Evolutionary conservation across 2,113 vertebrate species (phyloP).

Genomic region (Clarias magur): DNA sequence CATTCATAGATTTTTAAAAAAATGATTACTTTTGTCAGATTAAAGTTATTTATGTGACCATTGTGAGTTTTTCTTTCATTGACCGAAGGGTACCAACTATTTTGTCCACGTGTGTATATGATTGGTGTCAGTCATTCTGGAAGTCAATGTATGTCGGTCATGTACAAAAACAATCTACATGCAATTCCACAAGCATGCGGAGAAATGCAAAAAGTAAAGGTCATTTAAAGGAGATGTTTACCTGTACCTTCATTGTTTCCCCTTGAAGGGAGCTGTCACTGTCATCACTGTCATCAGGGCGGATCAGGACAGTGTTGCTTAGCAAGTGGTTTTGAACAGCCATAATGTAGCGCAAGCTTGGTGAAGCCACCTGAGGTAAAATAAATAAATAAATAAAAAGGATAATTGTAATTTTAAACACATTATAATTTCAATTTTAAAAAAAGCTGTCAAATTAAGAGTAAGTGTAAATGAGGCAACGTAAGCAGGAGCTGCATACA

Average conservation of each 20-base stretch:
- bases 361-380: constrained; percentile 86
- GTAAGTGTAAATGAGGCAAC: not conserved
- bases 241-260: constrained; percentile 99
- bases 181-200: not conserved
- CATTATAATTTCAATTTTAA: not conserved
- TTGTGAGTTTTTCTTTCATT: too few species aligned
- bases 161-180: not conserved
- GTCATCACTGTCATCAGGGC: constrained; percentile 94
- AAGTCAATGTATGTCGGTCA: not conserved
- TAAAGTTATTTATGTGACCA: too few species aligned
- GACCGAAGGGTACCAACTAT: too few species aligned
- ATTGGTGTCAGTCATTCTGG: not conserved
- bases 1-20: too few species aligned
- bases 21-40: too few species aligned
- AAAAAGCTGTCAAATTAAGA: not conserved
- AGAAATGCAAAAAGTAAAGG: constrained; percentile 62
- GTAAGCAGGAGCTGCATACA: not conserved
- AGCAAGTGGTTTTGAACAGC: constrained; percentile 98
- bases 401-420: not conserved
- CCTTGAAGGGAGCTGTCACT: constrained; percentile 99
- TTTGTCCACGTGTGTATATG: not conserved
- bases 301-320: constrained; percentile 96
- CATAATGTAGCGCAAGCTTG: constrained; percentile 97
- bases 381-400: not conserved
- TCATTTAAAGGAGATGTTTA: constrained; percentile 94